Conservation (phyloP, 2,797 vertebrate species). For the Crenuchus spilurus region DNA sequence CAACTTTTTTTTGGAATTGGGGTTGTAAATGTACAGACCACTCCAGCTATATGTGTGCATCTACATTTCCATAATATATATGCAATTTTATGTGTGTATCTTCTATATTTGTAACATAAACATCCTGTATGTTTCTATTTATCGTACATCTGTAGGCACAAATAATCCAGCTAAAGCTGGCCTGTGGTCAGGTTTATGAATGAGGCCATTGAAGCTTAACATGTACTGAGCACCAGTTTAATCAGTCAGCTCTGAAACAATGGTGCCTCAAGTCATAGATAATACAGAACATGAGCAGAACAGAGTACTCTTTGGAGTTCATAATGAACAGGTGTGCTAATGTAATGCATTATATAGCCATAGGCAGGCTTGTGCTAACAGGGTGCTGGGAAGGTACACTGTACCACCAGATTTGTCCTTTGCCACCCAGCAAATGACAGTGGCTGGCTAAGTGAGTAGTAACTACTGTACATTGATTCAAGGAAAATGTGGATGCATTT, state of each 20-base stretch:
- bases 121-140: background rate
- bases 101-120: background rate
- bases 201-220: background rate
- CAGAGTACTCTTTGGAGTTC: too few species aligned
- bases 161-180: background rate
- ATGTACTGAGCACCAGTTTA: background rate
- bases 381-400: too few species aligned
- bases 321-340: too few species aligned
- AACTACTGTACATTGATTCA: too few species aligned
- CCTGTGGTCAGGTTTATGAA: background rate
- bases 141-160: background rate
- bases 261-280: background rate
- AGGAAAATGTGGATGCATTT: too few species aligned
- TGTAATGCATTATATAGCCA: too few species aligned
- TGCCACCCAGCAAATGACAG: too few species aligned
- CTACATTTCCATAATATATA: background rate
- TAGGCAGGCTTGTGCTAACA: too few species aligned
- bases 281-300: background rate
- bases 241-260: background rate
- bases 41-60: background rate
- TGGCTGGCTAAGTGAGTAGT: too few species aligned
- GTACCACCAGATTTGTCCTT: too few species aligned
- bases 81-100: background rate
- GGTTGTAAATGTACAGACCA: background rate
- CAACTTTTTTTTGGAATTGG: too few species aligned